Percentiles rank a stretch among this genome's conserved stretches.
Conservation (phyloP, 2,797 vertebrate species). For the Enteromius unitaeniatus region DNA sequence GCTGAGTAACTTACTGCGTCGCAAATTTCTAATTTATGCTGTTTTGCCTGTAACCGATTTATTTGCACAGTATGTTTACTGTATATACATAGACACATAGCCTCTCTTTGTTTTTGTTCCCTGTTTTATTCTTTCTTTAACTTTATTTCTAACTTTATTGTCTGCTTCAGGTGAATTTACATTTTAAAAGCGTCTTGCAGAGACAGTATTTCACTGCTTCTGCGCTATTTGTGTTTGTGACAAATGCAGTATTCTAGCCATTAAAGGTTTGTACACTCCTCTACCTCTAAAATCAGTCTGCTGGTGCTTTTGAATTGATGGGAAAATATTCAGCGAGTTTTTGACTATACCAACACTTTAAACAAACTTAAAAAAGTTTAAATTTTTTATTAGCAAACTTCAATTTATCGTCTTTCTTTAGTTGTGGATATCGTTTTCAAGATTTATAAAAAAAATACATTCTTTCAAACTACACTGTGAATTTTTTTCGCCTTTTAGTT, state of each 20-base stretch:
- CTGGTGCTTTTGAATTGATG: not conserved
- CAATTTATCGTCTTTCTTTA: not conserved
- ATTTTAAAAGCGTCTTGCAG: slow-evolving; percentile 9
- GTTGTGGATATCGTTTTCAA: not conserved
- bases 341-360: not conserved
- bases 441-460: not conserved
- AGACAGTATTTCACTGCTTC: not conserved
- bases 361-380: too few species aligned
- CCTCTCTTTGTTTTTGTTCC: not conserved
- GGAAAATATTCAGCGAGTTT: not conserved
- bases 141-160: not conserved
- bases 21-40: not conserved
- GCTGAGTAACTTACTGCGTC: not conserved
- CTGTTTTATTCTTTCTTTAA: not conserved
- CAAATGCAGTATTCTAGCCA: not conserved
- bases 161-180: slow-evolving; percentile 8
- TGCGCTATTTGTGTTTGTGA: not conserved
- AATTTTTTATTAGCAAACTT: too few species aligned
- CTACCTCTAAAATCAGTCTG: not conserved
- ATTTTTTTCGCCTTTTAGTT: not conserved
- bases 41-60: not conserved
- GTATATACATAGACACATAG: not conserved
- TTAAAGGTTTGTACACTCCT: not conserved
- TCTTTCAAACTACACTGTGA: not conserved
- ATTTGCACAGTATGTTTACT: not conserved